These are phyloP conservation scores for Dromiciops gliroides DNA, from an alignment of 2,113 vertebrate species.

Conservation along the genomic window DNA sequence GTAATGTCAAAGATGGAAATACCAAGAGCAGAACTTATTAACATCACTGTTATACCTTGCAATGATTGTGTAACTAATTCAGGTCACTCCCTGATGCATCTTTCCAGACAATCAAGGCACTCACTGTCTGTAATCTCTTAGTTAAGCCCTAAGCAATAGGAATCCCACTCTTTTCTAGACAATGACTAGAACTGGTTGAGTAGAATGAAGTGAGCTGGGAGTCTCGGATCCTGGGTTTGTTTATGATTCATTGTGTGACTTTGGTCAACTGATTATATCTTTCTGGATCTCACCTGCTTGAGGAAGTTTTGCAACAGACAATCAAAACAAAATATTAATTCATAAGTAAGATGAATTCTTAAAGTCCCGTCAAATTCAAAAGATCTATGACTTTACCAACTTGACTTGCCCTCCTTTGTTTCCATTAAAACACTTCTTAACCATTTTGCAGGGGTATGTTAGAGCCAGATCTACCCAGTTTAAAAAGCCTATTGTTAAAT, in stretches of 20 bases:
- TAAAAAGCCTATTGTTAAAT: not conserved
- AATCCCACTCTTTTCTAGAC: conserved; percentile 49
- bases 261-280: conserved; percentile 9
- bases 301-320: not conserved
- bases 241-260: conserved; percentile 23
- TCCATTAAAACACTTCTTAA: not conserved
- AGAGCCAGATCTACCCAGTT: not conserved
- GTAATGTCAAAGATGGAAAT: conserved; percentile 35
- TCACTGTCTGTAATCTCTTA: conserved; percentile 50
- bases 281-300: not conserved
- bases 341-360: not conserved
- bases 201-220: conserved; percentile 10
- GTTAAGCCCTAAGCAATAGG: conserved; percentile 52
- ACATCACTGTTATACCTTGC: conserved; percentile 10
- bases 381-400: not conserved
- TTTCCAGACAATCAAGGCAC: conserved; percentile 54
- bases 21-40: conserved; percentile 37
- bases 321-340: not conserved
- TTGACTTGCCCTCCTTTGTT: not conserved
- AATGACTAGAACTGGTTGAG: conserved; percentile 15
- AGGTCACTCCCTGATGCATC: conserved; percentile 56
- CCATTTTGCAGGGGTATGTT: not conserved
- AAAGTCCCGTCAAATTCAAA: not conserved
- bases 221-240: conserved; percentile 41
- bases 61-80: conserved; percentile 60